Evolutionary conservation across 1,140 invertebrate genomes (phyloP).

Genomic region (Atta texana): DNA sequence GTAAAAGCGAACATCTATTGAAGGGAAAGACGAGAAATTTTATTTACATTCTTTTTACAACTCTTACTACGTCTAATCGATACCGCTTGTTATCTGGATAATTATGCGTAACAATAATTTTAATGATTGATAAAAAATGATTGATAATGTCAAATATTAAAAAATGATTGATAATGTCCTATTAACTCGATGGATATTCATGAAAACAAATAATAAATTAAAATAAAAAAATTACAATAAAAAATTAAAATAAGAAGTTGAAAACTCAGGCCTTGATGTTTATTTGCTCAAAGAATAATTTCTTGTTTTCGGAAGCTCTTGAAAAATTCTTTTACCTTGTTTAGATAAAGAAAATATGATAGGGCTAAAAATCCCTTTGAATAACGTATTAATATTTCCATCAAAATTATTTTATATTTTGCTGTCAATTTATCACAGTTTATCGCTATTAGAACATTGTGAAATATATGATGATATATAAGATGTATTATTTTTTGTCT

Average conservation of each 20-base stretch:
- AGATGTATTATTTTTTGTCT: neutral
- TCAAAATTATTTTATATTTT: slow-evolving; percentile 4
- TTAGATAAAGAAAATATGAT: neutral
- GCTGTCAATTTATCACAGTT: slow-evolving; percentile 9
- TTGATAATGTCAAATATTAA: slow-evolving; percentile 13
- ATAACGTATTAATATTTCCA: neutral
- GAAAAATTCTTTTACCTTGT: neutral
- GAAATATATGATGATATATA: neutral
- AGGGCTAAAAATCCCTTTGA: neutral
- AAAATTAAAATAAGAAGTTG: neutral
- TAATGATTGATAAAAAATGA: slow-evolving; percentile 6
- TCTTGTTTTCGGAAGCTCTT: neutral
- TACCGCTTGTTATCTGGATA: neutral
- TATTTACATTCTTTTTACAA: slow-evolving; percentile 68
- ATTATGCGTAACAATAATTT: slow-evolving; percentile 38
- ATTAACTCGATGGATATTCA: neutral
- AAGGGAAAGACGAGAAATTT: slow-evolving; percentile 53
- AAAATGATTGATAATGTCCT: neutral
- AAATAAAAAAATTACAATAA: too few relatives aligned
- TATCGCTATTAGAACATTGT: neutral
- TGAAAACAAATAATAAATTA: neutral
- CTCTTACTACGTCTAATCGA: neutral
- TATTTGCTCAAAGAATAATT: slow-evolving; percentile 3
- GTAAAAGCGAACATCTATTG: slow-evolving; percentile 37
- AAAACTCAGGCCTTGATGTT: neutral